These are phyloP conservation scores for Ameiurus melas DNA, from an alignment of 2,113 vertebrate species.

Conservation along the genomic window DNA sequence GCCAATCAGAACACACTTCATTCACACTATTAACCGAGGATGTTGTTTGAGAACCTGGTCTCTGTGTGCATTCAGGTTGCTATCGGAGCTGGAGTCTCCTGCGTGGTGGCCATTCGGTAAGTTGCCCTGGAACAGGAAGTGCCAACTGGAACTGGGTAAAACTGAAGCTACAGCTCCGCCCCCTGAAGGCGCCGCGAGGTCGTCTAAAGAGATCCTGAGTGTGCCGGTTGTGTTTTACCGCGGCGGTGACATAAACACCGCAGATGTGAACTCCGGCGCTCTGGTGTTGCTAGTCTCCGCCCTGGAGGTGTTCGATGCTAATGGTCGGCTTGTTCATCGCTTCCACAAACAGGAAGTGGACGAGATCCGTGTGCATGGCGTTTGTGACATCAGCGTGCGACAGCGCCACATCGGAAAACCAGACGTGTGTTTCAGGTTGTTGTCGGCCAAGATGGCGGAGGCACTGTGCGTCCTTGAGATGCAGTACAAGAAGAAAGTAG, in stretches of 20 bases:
- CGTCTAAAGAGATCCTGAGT: slow-evolving; percentile 70
- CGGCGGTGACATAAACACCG: slow-evolving; percentile 67
- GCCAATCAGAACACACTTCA: slow-evolving; percentile 3
- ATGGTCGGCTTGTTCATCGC: slow-evolving; percentile 75
- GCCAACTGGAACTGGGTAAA: slow-evolving; percentile 61
- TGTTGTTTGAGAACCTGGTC: neutral
- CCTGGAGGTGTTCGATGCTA: slow-evolving; percentile 80
- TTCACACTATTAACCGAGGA: neutral
- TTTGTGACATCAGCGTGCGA: slow-evolving; percentile 85
- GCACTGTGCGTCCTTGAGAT: slow-evolving; percentile 77
- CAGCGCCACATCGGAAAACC: slow-evolving; percentile 90
- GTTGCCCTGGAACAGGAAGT: slow-evolving; percentile 85
- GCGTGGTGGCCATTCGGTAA: slow-evolving; percentile 93
- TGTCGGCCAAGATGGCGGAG: slow-evolving; percentile 87
- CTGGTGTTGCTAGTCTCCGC: slow-evolving; percentile 77
- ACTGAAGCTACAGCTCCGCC: slow-evolving; percentile 54
- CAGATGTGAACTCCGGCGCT: slow-evolving; percentile 76
- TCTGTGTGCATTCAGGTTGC: slow-evolving; percentile 70
- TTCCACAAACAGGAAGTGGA: slow-evolving; percentile 85
- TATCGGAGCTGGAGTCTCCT: slow-evolving; percentile 87
- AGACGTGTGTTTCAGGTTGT: slow-evolving; percentile 77
- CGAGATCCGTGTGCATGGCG: slow-evolving; percentile 80
- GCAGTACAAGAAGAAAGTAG: slow-evolving; percentile 85
- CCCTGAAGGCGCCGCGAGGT: slow-evolving; percentile 33
- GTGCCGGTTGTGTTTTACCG: slow-evolving; percentile 83